Evolutionary conservation across 2,797 vertebrate species (phyloP).

Genomic region (Meriones psammophilus): DNA sequence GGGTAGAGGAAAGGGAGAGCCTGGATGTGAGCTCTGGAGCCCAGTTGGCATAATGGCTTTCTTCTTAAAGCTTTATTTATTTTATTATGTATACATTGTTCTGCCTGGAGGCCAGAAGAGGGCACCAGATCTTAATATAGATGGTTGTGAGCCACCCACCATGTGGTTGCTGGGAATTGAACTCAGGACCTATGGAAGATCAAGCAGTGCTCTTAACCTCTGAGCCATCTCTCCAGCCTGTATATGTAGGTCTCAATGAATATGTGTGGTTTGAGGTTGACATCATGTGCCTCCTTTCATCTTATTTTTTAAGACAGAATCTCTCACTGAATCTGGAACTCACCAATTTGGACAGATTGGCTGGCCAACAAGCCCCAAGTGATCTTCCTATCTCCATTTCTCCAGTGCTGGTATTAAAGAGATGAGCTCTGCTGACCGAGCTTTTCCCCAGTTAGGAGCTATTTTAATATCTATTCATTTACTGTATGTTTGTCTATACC

Average conservation of each 20-base stretch:
- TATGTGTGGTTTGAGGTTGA: not conserved
- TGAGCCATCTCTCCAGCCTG: too few relatives aligned
- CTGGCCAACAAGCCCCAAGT: not conserved
- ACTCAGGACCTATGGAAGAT: too few relatives aligned
- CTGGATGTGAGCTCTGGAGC: not conserved
- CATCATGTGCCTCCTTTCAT: not conserved
- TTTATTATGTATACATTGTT: too few relatives aligned
- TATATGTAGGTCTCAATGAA: too few relatives aligned
- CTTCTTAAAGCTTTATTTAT: not conserved
- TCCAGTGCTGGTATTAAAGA: not conserved
- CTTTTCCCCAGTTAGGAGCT: not conserved
- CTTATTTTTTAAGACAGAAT: not conserved
- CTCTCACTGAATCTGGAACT: not conserved
- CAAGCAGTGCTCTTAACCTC: too few relatives aligned
- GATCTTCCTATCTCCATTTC: not conserved
- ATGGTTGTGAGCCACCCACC: too few relatives aligned
- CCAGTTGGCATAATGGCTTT: not conserved
- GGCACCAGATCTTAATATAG: too few relatives aligned
- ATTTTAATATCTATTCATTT: not conserved
- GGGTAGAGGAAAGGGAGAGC: too few relatives aligned
- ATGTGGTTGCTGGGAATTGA: too few relatives aligned
- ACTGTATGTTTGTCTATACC: not conserved
- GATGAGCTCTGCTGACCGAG: not conserved
- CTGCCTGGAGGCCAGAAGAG: too few relatives aligned
- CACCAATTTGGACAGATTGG: not conserved